Base-by-base conservation (phyloP, 2,113 vertebrate genomes). In the Pavo muticus region DNA sequence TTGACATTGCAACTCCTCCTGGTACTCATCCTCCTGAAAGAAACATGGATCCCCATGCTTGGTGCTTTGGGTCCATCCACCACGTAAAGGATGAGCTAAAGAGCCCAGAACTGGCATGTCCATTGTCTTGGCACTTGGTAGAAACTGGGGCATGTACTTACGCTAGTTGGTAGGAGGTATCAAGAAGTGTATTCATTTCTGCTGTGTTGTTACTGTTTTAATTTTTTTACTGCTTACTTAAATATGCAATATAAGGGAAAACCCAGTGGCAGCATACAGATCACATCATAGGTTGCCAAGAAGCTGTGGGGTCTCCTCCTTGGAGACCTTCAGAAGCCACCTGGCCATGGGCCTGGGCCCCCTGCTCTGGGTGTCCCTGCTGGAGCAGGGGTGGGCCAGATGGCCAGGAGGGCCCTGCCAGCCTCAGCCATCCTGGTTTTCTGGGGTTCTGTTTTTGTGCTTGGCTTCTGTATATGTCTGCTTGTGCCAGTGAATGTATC, bases 211-310 rank as follows among this genome's bases (percentile, higher is more conserved):
- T 64, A 12, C 13, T 27, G 17, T 64, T 57, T 73, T 30, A 2
- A 61, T 69, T 87, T 8, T 75, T 83, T 60, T 40, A 52, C 37
- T 79, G 11, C 13, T n/a, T 69, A 69, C 20, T 44, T 45, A 32
- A 4, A 5, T 29, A 11, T 64, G 64, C 9, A 83, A 14, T 15
- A 16, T 19, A 50, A 77, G 21, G 7, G 40, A 72, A 77, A 56
- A 57, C 27, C 24, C 44, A 2, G 8, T 48, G 65, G 40, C 7
- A 25, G 1, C 16, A 39, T 3, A 21, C 0, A 1, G 23, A 4
- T 40, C 39, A 40, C 39, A 40, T 64, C 16, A 40, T 39, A 40
- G n/a, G n/a, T 27, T 64, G 17, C 61, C 39, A 27, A 64, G 39
- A 40, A 11, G 39, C 11, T 40, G 61, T 64, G 61, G 25, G 39